Conservation (phyloP, 2,888 invertebrate genomes). For the Heliconius erato region DNA sequence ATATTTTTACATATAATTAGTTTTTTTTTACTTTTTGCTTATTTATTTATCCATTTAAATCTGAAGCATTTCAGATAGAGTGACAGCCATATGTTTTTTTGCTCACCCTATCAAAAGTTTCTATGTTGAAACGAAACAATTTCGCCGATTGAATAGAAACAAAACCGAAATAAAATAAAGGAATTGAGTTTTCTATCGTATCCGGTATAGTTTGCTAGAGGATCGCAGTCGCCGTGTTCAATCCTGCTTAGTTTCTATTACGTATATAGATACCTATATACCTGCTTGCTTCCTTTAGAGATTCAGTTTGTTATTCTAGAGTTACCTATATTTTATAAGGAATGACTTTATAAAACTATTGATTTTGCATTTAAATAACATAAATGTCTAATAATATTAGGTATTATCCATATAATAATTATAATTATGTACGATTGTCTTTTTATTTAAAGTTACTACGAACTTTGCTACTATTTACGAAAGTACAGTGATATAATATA, state of each 20-base stretch:
- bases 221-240: conserved; percentile 80
- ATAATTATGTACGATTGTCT: too few species aligned
- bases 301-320: not conserved
- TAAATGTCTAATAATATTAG: not conserved
- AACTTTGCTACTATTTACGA: not conserved
- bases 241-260: conserved; percentile 67
- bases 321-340: not conserved
- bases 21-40: not conserved
- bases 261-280: conserved; percentile 55
- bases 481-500: not conserved
- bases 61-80: conserved; percentile 10
- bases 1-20: not conserved
- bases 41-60: conserved; percentile 9
- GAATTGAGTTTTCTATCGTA: conserved; percentile 80
- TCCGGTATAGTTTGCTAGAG: conserved; percentile 81
- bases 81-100: conserved; percentile 37
- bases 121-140: conserved; percentile 71
- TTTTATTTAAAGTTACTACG: not conserved
- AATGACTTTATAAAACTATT: not conserved
- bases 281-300: conserved; percentile 27
- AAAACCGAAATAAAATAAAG: conserved; percentile 80
- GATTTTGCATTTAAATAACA: not conserved
- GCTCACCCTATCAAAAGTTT: conserved; percentile 56
- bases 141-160: conserved; percentile 75
- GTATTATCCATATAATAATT: not conserved